Evolutionary conservation across 2,797 vertebrate species (phyloP).

Genomic region (Microchirus variegatus): DNA sequence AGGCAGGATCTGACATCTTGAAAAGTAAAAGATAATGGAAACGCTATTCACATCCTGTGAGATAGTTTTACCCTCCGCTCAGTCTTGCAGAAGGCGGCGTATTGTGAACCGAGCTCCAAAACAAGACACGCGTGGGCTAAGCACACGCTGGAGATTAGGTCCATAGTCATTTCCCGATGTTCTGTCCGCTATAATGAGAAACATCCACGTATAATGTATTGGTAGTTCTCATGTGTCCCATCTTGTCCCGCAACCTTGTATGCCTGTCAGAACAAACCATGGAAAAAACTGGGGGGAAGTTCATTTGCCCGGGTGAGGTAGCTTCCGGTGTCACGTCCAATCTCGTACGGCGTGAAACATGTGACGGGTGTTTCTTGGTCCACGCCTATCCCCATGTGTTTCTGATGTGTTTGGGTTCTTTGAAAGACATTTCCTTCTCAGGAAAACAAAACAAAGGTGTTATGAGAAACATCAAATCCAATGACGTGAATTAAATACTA

Average conservation of each 20-base stretch:
- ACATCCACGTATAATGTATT: too few species aligned
- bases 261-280: slow-evolving; percentile 30
- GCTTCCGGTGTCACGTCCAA: slow-evolving; percentile 52
- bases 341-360: slow-evolving; percentile 26
- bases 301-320: accelerated
- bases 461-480: too few species aligned
- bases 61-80: accelerated
- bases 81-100: slow-evolving; percentile 32
- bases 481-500: too few species aligned
- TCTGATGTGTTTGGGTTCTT: neutral
- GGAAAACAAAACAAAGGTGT: too few species aligned
- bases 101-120: neutral
- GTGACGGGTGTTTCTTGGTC: neutral
- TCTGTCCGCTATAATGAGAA: too few species aligned
- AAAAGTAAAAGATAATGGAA: slow-evolving; percentile 56
- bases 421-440: too few species aligned
- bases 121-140: neutral
- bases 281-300: too few species aligned
- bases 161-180: too few species aligned
- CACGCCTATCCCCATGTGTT: neutral
- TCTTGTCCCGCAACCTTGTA: neutral
- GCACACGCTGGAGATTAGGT: neutral
- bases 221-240: too few species aligned
- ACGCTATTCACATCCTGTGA: neutral
- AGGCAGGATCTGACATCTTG: slow-evolving; percentile 54